A percentile compares a stretch with the other conserved stretches of the same genome.
Conservation (phyloP, 2,888 invertebrate species). For the Thalpophila matura region DNA sequence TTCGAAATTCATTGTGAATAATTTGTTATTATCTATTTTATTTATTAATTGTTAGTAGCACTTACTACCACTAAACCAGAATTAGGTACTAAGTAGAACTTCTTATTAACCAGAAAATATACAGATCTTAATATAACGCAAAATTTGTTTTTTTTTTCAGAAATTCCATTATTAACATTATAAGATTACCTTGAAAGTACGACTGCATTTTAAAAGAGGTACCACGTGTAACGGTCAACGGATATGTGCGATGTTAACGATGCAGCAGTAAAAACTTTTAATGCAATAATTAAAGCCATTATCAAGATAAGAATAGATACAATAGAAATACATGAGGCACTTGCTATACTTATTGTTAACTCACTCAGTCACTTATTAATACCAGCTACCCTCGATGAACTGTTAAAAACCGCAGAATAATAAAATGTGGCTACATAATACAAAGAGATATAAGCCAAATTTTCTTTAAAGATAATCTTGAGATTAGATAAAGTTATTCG, state of each 20-base stretch:
- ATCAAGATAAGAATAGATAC: slow-evolving; percentile 36
- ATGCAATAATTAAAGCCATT: slow-evolving; percentile 13
- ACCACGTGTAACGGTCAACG: slow-evolving; percentile 2
- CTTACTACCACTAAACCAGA: no score
- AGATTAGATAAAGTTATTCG: not conserved
- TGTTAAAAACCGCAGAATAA: not conserved
- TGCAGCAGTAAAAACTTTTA: slow-evolving; percentile 22
- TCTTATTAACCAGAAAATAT: no score
- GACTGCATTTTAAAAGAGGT: slow-evolving; percentile 11
- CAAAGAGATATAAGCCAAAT: not conserved
- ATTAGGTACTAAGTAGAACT: no score
- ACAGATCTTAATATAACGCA: no score
- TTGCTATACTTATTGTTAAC: not conserved
- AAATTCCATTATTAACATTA: slow-evolving; percentile 4
- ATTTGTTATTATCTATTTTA: no score
- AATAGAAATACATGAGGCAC: slow-evolving; percentile 16
- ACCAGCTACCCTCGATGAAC: not conserved
- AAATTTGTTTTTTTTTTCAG: no score
- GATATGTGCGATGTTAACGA: slow-evolving; percentile 22
- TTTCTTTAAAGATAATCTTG: not conserved
- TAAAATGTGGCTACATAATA: not conserved
- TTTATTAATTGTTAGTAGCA: no score
- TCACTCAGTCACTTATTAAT: slow-evolving; percentile 11
- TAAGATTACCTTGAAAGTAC: slow-evolving; percentile 29
- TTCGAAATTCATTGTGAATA: not conserved